These are phyloP conservation scores for Atta colombica DNA, from an alignment of 1,140 invertebrate genomes.

Conservation along the genomic window DNA sequence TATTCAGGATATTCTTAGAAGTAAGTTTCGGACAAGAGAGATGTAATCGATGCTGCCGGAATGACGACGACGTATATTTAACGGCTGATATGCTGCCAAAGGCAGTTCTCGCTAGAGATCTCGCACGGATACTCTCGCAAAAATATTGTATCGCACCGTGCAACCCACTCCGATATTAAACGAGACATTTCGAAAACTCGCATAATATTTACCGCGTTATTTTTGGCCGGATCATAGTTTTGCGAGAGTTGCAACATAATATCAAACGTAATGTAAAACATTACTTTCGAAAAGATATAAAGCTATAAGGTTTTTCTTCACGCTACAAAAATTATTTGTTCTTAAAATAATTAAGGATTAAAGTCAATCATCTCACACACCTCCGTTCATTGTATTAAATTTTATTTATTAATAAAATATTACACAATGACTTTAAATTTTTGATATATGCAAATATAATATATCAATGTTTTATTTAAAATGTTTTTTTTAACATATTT, in stretches of 20 bases:
- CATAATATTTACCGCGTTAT: conserved; percentile 49
- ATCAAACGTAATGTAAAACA: neutral
- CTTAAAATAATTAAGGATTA: no score
- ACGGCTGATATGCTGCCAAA: conserved; percentile 54
- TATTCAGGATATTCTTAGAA: conserved; percentile 45
- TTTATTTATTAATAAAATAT: no score
- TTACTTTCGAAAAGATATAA: no score
- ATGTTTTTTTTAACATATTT: no score
- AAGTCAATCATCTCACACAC: no score
- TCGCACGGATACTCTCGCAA: conserved; percentile 8
- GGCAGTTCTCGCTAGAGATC: neutral
- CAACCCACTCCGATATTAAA: neutral
- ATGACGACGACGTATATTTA: conserved; percentile 48
- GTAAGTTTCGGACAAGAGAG: conserved; percentile 39
- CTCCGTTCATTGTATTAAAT: no score
- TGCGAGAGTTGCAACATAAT: conserved; percentile 28
- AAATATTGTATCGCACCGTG: conserved; percentile 34
- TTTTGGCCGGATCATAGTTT: conserved; percentile 31
- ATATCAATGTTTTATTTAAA: no score
- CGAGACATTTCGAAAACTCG: neutral
- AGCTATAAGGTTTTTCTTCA: no score
- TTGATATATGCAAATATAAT: no score
- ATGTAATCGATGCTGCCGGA: conserved; percentile 50
- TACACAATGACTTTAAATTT: no score
- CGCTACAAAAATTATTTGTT: no score